Percentiles rank a stretch among this genome's conserved stretches.
phyloP scores from a whole-genome alignment of 2,888 invertebrate species.

The Pelosia muscerda region DNA sequence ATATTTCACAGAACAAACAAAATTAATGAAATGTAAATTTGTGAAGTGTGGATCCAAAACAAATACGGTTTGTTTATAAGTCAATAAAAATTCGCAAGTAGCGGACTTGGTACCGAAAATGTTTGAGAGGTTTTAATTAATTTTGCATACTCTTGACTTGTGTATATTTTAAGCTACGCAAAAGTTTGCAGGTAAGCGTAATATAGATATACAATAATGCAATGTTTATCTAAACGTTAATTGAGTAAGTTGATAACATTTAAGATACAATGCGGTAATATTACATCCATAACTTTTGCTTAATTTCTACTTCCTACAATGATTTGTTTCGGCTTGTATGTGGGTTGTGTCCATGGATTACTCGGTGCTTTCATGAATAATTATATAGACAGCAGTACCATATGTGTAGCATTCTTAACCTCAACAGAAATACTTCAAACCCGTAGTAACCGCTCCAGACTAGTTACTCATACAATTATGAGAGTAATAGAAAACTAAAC shows the following conservation, averaged over 20 bases:
- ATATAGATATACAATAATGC: conserved; percentile 6
- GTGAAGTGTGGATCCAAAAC: conserved; percentile 32
- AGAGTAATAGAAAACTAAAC: too few relatives aligned
- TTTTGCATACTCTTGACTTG: conserved; percentile 40
- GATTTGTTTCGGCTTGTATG: too few relatives aligned
- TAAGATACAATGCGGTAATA: not conserved
- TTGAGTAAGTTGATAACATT: not conserved
- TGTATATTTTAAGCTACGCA: conserved; percentile 21
- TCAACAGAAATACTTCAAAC: too few relatives aligned
- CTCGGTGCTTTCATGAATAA: too few relatives aligned
- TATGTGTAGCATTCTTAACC: too few relatives aligned
- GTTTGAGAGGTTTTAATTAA: conserved; percentile 51
- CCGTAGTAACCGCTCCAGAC: too few relatives aligned
- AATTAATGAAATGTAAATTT: conserved; percentile 47
- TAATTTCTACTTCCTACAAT: too few relatives aligned
- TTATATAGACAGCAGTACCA: too few relatives aligned
- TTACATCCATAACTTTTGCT: too few relatives aligned
- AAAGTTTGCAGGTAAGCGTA: not conserved
- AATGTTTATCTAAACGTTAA: not conserved
- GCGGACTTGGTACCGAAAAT: not conserved
- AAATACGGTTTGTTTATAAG: conserved; percentile 44
- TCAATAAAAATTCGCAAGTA: conserved; percentile 45
- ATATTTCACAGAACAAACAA: conserved; percentile 34
- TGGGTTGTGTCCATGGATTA: too few relatives aligned
- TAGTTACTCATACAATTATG: too few relatives aligned